A percentile compares a stretch with the other conserved stretches of the same genome.
These are phyloP conservation scores for Molossus alvarezi DNA, from an alignment of 2,797 vertebrate genomes.

Conservation along the genomic window DNA sequence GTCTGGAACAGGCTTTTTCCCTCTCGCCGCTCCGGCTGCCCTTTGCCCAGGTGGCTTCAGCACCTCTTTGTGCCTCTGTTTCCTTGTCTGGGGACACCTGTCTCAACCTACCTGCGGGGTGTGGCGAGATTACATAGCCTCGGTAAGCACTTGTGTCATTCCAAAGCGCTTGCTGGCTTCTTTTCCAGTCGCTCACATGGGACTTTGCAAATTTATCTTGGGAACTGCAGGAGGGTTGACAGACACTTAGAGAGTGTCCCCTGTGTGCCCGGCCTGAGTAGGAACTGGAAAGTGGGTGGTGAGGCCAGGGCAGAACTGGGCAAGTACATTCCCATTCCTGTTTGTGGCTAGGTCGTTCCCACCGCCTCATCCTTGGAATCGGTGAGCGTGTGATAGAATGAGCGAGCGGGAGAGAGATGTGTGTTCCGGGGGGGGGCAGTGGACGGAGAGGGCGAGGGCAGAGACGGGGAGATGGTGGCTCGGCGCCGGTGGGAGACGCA, in stretches of 20 bases:
- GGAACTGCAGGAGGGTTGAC: background rate
- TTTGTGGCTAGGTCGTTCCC: background rate
- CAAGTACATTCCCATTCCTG: accelerated
- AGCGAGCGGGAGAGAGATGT: background rate
- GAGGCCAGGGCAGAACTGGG: background rate
- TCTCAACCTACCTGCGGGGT: background rate
- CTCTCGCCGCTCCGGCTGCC: background rate
- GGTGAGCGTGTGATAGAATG: background rate
- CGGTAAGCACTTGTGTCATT: accelerated
- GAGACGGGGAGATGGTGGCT: background rate
- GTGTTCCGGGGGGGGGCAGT: background rate
- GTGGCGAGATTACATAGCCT: background rate
- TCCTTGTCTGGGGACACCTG: slow-evolving; percentile 46
- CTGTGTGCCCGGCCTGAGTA: background rate
- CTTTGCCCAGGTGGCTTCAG: slow-evolving; percentile 25
- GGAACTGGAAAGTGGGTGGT: background rate
- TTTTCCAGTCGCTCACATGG: background rate
- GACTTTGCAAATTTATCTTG: background rate
- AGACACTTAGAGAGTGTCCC: background rate
- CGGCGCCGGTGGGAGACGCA: accelerated
- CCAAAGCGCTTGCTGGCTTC: background rate
- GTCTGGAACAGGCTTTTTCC: background rate
- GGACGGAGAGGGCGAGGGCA: background rate
- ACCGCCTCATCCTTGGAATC: background rate
- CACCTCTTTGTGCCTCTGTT: background rate